Percentiles rank a stretch among this genome's conserved stretches.
These are phyloP conservation scores for Drosophila leonis DNA, from an alignment of 2,888 invertebrate genomes.

Conservation along the genomic window DNA sequence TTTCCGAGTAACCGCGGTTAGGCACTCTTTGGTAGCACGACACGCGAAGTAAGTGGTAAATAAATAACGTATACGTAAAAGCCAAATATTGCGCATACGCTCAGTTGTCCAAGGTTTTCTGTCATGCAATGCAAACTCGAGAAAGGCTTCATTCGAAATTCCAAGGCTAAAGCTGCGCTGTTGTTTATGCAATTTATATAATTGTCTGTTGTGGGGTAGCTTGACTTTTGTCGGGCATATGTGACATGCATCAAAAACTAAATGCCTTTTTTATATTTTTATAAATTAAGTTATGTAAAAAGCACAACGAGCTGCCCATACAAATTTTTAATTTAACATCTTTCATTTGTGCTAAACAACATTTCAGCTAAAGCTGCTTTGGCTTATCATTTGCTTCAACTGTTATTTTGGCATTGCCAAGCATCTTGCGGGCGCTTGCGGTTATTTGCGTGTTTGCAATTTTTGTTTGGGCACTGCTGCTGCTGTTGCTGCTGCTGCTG, in stretches of 20 bases:
- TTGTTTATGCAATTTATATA: conserved; percentile 15
- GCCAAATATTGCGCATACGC: conserved; percentile 63
- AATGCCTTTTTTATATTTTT: not conserved
- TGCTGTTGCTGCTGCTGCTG: conserved; percentile 48
- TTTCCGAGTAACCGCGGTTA: not conserved
- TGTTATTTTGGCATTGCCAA: conserved; percentile 30
- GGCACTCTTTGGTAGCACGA: conserved; percentile 23
- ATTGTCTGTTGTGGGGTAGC: conserved; percentile 9
- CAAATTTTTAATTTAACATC: not conserved
- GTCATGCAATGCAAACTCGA: conserved; percentile 25
- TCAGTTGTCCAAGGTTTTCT: conserved; percentile 43
- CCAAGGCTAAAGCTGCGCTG: conserved; percentile 34
- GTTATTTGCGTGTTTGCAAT: conserved; percentile 73
- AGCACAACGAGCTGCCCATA: not conserved
- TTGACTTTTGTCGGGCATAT: conserved; percentile 4
- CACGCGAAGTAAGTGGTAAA: conserved; percentile 31
- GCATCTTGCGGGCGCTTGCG: conserved; percentile 41
- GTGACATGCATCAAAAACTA: not conserved
- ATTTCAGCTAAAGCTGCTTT: conserved; percentile 6
- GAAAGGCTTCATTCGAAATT: conserved; percentile 18
- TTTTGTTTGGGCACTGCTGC: conserved; percentile 53
- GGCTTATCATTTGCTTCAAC: conserved; percentile 3
- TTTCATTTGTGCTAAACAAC: not conserved
- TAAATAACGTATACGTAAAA: conserved; percentile 51
- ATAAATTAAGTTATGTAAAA: not conserved